Evolutionary conservation across 2,113 vertebrate genomes (phyloP).

Genomic region (Cettia cetti): DNA sequence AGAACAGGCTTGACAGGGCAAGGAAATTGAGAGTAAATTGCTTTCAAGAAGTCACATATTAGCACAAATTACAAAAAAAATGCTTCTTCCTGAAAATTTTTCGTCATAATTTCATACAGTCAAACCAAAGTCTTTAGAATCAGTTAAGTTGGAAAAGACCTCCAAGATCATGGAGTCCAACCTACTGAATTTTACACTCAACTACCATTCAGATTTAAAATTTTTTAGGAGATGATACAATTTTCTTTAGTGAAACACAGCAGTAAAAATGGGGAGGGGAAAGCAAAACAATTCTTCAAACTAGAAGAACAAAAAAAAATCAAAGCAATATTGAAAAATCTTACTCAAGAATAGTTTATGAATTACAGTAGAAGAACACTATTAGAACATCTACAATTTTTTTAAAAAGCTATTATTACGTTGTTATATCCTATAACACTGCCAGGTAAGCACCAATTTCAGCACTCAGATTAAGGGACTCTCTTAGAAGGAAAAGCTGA

Average conservation of each 20-base stretch:
- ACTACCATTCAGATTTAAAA: neutral
- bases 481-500: neutral
- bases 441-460: neutral
- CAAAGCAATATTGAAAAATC: neutral
- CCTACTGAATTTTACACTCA: neutral
- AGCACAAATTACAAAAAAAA: neutral
- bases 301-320: neutral
- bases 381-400: neutral
- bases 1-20: neutral
- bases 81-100: neutral
- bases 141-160: neutral
- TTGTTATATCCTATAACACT: no score
- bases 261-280: neutral
- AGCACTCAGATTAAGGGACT: neutral
- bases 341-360: neutral
- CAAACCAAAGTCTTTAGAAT: neutral
- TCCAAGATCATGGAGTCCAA: fast-evolving
- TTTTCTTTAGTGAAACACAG: neutral
- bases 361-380: neutral
- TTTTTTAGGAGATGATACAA: neutral
- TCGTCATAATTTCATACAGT: neutral
- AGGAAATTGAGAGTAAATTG: neutral
- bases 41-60: neutral
- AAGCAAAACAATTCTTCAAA: neutral
- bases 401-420: no score